phyloP scores from a whole-genome alignment of 1,140 invertebrate genomes.

The Patella vulgata region DNA sequence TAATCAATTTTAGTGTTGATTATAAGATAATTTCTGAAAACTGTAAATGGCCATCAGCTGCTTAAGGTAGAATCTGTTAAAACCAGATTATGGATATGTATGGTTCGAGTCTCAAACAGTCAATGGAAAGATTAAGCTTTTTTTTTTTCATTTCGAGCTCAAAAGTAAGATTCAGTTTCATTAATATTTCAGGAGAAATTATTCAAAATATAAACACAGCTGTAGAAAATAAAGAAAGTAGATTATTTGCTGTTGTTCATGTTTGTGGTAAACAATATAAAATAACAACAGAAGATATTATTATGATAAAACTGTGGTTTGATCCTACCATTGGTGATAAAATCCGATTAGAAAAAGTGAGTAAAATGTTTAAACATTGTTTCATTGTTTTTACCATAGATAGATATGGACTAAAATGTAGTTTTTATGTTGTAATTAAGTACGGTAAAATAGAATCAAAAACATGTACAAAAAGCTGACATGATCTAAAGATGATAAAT shows the following conservation, averaged over 20 bases:
- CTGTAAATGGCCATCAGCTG: too few species aligned
- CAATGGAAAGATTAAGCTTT: too few species aligned
- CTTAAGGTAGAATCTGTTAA: too few species aligned
- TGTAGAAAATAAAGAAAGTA: conserved; percentile 65
- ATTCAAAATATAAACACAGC: too few species aligned
- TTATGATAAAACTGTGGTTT: conserved; percentile 86
- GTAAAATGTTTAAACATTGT: too few species aligned
- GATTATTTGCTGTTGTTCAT: conserved; percentile 88
- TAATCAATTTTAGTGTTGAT: too few species aligned
- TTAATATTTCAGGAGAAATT: too few species aligned
- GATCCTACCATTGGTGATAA: conserved; percentile 84
- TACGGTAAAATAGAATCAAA: not conserved
- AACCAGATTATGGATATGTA: too few species aligned
- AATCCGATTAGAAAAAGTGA: conserved; percentile 86
- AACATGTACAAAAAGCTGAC: not conserved
- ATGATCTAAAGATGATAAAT: not conserved
- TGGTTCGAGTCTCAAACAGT: too few species aligned
- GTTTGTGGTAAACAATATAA: conserved; percentile 87
- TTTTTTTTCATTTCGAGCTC: too few species aligned
- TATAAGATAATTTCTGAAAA: too few species aligned
- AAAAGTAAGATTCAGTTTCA: too few species aligned
- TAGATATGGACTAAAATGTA: not conserved
- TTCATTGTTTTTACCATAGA: not conserved
- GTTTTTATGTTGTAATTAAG: not conserved
- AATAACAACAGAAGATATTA: conserved; percentile 86